phyloP scores from a whole-genome alignment of 2,113 vertebrate species.

The Varanus salvator region DNA sequence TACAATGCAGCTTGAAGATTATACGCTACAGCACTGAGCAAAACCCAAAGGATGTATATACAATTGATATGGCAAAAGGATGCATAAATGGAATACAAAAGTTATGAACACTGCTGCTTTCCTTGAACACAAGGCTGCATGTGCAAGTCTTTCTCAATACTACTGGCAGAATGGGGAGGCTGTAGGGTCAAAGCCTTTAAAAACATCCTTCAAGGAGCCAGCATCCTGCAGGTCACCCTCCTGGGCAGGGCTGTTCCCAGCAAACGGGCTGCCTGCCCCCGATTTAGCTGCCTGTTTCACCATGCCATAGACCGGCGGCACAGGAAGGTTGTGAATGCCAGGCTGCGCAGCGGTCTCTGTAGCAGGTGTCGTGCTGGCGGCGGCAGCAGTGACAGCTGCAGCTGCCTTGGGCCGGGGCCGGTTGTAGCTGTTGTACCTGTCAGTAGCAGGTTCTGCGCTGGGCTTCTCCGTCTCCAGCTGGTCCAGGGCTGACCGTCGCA shows the following conservation, averaged over 20 bases:
- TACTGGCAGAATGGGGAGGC: constrained; percentile 96
- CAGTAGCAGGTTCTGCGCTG: constrained; percentile 60
- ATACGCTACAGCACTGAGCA: constrained; percentile 43
- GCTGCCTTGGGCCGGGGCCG: constrained; percentile 86
- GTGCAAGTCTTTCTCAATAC: constrained; percentile 43
- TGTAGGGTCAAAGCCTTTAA: constrained; percentile 96
- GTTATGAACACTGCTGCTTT: neutral
- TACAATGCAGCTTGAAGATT: constrained; percentile 31
- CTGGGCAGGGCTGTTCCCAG: constrained; percentile 86
- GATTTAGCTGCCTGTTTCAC: constrained; percentile 85
- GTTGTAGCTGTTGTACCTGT: constrained; percentile 96
- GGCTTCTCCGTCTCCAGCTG: constrained; percentile 84
- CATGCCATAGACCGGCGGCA: constrained; percentile 86
- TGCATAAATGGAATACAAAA: constrained; percentile 43
- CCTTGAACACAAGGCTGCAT: neutral
- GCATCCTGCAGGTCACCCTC: constrained; percentile 86
- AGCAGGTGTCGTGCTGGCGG: rapidly evolving
- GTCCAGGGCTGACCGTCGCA: constrained; percentile 89
- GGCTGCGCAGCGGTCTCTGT: constrained; percentile 69
- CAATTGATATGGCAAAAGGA: constrained; percentile 56
- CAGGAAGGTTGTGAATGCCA: constrained; percentile 86
- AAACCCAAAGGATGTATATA: constrained; percentile 56
- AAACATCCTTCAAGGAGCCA: constrained; percentile 93
- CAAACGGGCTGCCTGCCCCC: constrained; percentile 86
- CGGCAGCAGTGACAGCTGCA: constrained; percentile 49